phyloP scores from a whole-genome alignment of 1,140 invertebrate genomes.

The Goniozus legneri region DNA sequence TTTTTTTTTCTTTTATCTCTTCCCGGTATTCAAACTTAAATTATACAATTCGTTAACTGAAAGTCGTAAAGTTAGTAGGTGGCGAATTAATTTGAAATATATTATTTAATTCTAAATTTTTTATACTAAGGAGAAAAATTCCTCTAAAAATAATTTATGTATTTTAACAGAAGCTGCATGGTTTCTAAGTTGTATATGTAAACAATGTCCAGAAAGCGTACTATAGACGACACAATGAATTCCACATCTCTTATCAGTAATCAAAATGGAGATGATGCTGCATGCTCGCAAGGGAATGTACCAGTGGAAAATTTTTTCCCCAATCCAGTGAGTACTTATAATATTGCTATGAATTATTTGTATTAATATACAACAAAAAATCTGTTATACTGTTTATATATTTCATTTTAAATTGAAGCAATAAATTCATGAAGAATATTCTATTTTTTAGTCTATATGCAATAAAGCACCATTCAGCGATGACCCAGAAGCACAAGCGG shows the following conservation, averaged over 20 bases:
- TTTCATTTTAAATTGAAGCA: not conserved
- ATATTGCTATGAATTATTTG: not conserved
- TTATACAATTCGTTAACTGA: no score
- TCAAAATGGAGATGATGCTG: constrained; percentile 29
- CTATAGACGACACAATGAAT: constrained; percentile 30
- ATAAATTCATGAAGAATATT: not conserved
- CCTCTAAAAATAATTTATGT: not conserved
- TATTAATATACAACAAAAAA: not conserved
- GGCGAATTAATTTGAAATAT: no score
- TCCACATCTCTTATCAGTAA: constrained; percentile 14
- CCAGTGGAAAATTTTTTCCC: constrained; percentile 20
- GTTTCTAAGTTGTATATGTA: constrained; percentile 16
- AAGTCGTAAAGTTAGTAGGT: no score
- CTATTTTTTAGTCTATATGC: constrained; percentile 69
- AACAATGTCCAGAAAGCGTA: constrained; percentile 40
- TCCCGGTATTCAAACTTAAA: no score
- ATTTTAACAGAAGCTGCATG: constrained; percentile 21
- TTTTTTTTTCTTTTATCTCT: no score
- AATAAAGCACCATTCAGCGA: constrained; percentile 85
- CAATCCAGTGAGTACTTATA: constrained; percentile 28
- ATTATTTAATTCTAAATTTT: no score
- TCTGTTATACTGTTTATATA: constrained; percentile 4
- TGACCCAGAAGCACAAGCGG: constrained; percentile 76
- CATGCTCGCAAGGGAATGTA: constrained; percentile 16
- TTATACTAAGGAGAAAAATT: no score